Evolutionary conservation across 2,113 vertebrate species (phyloP), one percentile per base, ranked within the genome.

Genomic region (Zingel zingel): DNA sequence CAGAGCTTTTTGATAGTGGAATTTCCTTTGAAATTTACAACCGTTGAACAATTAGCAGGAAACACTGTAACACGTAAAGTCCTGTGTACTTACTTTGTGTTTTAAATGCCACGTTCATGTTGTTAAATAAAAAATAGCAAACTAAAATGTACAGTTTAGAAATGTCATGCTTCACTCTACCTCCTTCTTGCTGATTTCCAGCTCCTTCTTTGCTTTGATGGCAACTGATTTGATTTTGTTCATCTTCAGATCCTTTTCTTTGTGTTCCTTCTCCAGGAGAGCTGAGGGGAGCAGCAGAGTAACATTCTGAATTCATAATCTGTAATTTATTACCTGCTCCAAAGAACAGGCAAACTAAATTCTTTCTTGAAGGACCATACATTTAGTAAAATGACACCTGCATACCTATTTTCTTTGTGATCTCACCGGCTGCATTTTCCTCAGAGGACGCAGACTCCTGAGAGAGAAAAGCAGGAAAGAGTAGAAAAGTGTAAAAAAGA

Each of bases 201-300:
- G 92, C 85, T 99, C 98, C 88, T 98, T 99, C 91, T 96, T 98
- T 66, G 98, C 97, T 94, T 99, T 99, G 78, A 99, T 94, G 56
- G 98, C 98, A 53, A 99, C 97, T 19, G 97, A 93, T 92, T 99
- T 99, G 69, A 99, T 96, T 94, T 99, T 99, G 91, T 95, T 98
- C 89, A 97, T 94, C 91, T 95, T 98, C 64, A 97, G 97, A 1
- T 97, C 96, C 83, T 96, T 99, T 43, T 96, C 96, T 75, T 95
- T 97, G 88, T 89, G 92, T 70, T 86, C 89, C 51, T 93, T 94
- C 80, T 95, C 89, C 23, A 96, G 84, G 4, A 86, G 36, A 65
- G 85, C 95, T 96, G 77, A 25, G 63, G 21, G 23, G 27, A 74
- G 5, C 9, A 76, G 15, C 74, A 16, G 23, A 75, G 27, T 54